Percentiles rank a stretch among this genome's conserved stretches.
Conservation (phyloP, 2,888 invertebrate species). For the Caenorhabditis imperialis region DNA sequence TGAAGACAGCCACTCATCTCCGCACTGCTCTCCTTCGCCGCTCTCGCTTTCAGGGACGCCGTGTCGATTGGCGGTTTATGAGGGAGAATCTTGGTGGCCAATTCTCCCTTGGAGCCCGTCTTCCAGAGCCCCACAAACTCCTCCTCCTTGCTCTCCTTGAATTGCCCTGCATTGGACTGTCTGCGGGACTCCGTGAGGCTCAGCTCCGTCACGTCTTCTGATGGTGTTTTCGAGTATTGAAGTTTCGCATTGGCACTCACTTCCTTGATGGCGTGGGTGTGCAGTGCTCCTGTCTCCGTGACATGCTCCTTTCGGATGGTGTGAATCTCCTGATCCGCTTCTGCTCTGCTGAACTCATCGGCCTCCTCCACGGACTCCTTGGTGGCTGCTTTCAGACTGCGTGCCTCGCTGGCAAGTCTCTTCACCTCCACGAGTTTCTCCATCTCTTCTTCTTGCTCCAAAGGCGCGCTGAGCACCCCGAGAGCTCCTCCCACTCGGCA, state of each 20-base stretch:
- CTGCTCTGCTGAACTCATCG: conserved; percentile 30
- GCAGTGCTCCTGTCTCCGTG: conserved; percentile 14
- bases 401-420: conserved; percentile 22
- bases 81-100: conserved; percentile 24
- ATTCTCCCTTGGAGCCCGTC: conserved; percentile 25
- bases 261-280: conserved; percentile 21
- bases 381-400: conserved; percentile 22
- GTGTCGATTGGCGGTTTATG: conserved; percentile 32
- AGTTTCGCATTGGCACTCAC: conserved; percentile 27
- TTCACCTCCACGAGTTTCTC: conserved; percentile 19
- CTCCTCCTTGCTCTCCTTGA: conserved; percentile 41
- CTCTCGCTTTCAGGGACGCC: conserved; percentile 29
- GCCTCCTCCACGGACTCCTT: conserved; percentile 18
- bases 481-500: conserved; percentile 26
- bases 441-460: conserved; percentile 40
- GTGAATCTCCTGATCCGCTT: conserved; percentile 38
- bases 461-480: conserved; percentile 33
- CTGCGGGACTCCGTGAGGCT: conserved; percentile 35
- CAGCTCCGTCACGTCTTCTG: conserved; percentile 29
- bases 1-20: conserved; percentile 32
- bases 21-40: conserved; percentile 18
- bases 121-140: conserved; percentile 44
- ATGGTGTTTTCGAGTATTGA: conserved; percentile 33
- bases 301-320: conserved; percentile 18
- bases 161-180: conserved; percentile 33